Conservation (phyloP, 2,797 vertebrate species). For the Chromobotia macracanthus region DNA sequence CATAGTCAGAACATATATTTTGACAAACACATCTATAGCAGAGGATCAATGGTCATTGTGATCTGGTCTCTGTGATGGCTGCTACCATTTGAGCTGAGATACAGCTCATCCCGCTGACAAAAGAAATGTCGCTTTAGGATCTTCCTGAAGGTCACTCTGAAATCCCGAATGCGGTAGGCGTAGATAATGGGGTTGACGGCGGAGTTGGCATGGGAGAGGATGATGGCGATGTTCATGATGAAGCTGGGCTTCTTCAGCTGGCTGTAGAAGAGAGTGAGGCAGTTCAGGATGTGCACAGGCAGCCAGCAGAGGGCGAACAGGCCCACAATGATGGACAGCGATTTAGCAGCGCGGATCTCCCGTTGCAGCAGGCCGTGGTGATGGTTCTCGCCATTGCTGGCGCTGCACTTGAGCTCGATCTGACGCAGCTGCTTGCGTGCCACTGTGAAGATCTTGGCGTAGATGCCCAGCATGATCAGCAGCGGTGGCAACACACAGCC, state of each 20-base stretch:
- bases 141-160: constrained; percentile 90
- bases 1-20: constrained; percentile 53
- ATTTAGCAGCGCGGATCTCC: constrained; percentile 93
- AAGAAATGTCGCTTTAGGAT: constrained; percentile 87
- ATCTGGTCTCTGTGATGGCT: constrained; percentile 72
- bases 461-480: constrained; percentile 92
- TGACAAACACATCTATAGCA: constrained; percentile 62
- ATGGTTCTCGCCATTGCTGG: constrained; percentile 84
- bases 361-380: constrained; percentile 85
- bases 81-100: constrained; percentile 77
- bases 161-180: constrained; percentile 93
- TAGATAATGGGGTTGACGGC: constrained; percentile 96
- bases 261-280: constrained; percentile 82
- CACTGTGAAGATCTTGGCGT: constrained; percentile 93
- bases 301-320: constrained; percentile 96
- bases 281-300: constrained; percentile 94
- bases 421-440: constrained; percentile 89
- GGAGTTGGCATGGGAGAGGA: constrained; percentile 93
- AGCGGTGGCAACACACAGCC: constrained; percentile 92
- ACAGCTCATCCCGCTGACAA: constrained; percentile 81
- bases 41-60: constrained; percentile 75
- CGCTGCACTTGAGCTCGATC: constrained; percentile 85
- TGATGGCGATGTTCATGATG: constrained; percentile 87
- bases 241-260: constrained; percentile 49
- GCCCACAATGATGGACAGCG: constrained; percentile 94